Percentiles rank a stretch among this genome's conserved stretches.
phyloP scores from a whole-genome alignment of 2,113 vertebrate species.

The Vanacampus margaritifer region DNA sequence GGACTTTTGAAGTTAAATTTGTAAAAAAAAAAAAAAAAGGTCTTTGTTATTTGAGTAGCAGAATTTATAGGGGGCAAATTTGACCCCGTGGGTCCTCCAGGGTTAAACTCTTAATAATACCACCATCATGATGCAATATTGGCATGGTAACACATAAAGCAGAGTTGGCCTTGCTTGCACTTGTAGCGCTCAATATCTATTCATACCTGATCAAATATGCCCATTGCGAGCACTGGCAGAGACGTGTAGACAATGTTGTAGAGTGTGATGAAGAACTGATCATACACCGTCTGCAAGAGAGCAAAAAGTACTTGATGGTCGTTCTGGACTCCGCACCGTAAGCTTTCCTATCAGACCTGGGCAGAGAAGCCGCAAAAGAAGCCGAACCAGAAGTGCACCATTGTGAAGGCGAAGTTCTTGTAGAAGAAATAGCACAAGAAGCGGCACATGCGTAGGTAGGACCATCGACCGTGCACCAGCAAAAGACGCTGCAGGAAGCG shows the following conservation, averaged over 20 bases:
- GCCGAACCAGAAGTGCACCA: conserved; percentile 98
- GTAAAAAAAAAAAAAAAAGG: too few species aligned
- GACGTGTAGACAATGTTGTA: conserved; percentile 97
- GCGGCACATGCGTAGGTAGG: conserved; percentile 95
- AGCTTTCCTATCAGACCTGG: conserved; percentile 73
- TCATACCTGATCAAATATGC: conserved; percentile 90
- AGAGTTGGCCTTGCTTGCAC: neutral
- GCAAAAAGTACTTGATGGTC: conserved; percentile 5
- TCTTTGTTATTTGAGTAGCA: too few species aligned
- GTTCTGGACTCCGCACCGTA: neutral
- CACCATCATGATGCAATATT: too few species aligned
- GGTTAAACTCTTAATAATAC: too few species aligned
- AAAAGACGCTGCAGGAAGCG: conserved; percentile 92
- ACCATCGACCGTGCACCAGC: conserved; percentile 94
- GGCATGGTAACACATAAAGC: too few species aligned
- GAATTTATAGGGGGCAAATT: too few species aligned
- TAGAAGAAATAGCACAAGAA: conserved; percentile 99
- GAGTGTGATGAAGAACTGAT: conserved; percentile 95
- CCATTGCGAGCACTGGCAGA: conserved; percentile 94
- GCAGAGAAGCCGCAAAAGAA: conserved; percentile 97
- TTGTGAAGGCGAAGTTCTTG: conserved; percentile 98
- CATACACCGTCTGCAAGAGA: conserved; percentile 83
- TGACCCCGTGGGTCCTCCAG: too few species aligned
- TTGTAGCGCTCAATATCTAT: neutral
- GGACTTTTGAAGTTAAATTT: too few species aligned